Percentiles rank a stretch among this genome's conserved stretches.
Evolutionary conservation across 2,888 invertebrate genomes (phyloP).

Genomic region (Acanthosepion lycidas): DNA sequence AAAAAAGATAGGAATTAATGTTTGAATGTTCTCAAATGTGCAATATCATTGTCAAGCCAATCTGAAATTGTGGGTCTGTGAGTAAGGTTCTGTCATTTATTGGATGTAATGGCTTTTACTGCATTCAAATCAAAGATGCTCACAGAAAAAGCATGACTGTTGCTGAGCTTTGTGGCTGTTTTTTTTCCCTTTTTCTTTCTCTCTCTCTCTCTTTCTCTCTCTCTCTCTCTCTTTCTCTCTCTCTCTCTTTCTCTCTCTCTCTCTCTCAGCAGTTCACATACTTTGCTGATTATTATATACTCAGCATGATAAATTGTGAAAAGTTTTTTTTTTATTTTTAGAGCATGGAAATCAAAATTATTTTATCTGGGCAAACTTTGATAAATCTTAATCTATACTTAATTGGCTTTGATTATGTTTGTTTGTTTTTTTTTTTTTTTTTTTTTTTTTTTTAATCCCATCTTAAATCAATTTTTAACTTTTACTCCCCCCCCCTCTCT

Average conservation of each 20-base stretch:
- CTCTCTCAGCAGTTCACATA: background rate
- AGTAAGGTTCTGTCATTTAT: background rate
- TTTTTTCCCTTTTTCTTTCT: too few relatives aligned
- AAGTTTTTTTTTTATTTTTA: background rate
- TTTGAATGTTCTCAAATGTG: background rate
- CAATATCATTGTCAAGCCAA: background rate
- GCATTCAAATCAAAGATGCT: background rate
- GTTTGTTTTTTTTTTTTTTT: background rate
- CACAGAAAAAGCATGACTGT: background rate
- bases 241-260: too few relatives aligned
- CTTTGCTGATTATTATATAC: background rate
- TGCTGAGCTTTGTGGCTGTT: background rate
- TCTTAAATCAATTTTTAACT: too few relatives aligned
- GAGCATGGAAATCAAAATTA: conserved; percentile 8
- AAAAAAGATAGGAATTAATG: background rate
- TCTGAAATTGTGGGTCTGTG: background rate
- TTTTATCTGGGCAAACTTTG: background rate
- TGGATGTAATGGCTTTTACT: background rate
- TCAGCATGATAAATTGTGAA: background rate
- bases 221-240: too few relatives aligned
- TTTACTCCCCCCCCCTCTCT: background rate
- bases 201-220: too few relatives aligned
- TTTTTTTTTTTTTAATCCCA: background rate
- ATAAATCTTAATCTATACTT: background rate
- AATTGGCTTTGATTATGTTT: background rate